Percentiles rank a stretch among this genome's conserved stretches.
These are phyloP conservation scores for Taenioides sp. DNA, from an alignment of 2,797 vertebrate species.

Conservation along the genomic window DNA sequence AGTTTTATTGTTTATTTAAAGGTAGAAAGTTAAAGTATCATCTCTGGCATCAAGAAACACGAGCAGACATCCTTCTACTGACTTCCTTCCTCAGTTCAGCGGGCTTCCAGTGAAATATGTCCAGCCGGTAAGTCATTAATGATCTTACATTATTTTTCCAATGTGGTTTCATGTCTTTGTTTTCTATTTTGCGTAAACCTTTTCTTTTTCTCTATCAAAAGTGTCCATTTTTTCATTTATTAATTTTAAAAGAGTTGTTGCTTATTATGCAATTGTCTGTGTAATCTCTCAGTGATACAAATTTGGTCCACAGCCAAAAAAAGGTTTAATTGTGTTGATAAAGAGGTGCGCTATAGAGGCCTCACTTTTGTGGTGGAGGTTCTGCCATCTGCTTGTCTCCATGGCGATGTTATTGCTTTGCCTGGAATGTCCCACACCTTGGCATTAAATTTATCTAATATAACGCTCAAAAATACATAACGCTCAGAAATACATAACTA, in stretches of 20 bases:
- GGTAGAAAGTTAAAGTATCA: constrained; percentile 5
- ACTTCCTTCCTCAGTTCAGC: constrained; percentile 4
- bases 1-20: constrained; percentile 14
- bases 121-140: constrained; percentile 50
- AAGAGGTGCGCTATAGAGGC: no score
- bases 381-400: no score
- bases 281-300: background rate
- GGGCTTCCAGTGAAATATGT: constrained; percentile 34
- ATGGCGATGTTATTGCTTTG: no score
- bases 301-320: background rate
- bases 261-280: no score
- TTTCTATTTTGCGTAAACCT: background rate
- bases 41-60: background rate
- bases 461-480: no score
- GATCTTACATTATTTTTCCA: background rate
- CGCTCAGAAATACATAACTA: no score
- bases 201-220: background rate
- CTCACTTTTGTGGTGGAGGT: no score
- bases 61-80: constrained; percentile 5
- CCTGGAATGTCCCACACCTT: no score
- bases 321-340: background rate
- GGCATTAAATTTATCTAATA: no score
- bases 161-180: background rate
- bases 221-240: background rate
- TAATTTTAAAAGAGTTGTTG: no score